Base-by-base conservation (phyloP, 2,888 invertebrate genomes). In the Acutogordius australiensis region DNA sequence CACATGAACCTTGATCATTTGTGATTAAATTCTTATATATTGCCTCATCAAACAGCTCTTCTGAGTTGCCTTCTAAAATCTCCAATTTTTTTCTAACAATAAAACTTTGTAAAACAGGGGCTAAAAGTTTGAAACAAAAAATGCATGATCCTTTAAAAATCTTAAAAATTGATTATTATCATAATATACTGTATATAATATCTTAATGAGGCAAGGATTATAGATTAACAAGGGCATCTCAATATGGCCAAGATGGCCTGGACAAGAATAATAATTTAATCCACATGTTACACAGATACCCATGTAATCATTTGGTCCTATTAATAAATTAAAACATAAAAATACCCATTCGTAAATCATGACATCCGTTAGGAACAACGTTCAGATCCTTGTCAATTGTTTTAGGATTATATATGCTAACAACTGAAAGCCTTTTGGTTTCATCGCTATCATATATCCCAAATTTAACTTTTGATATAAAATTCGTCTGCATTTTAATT, bases 261-360 rank as follows among this genome's bases (percentile, higher is more conserved):
- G 51, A 51, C 51, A 51, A 4, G 4, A 4, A 51, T 51, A 51
- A 51, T 51, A 51, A 23, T 51, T 51, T 21, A 51, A 23, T 51
- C 51, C 51, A 51, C 51, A 51, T n/a, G 51, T 51, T 51, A 51
- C 23, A 51, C 51, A 51, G 4, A 51, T 23, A 51, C 23, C 51
- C 13, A n/a, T 51, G 26, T 21, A 51, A 23, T 23, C 51, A 51
- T n/a, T 4, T 8, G 51, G 51, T 4, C 51, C 51, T 51, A 51
- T 21, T 21, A n/a, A 51, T n/a, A 21, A 21, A 51, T 4, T 4
- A n/a, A 51, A 4, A 21, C 23, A n/a, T 51, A 51, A 51, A n/a
- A 51, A n/a, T 51, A 51, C 51, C 51, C 26, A 51, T 21, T 8
- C 18, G 18, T 23, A 51, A 23, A 51, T 51, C 51, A 23, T 51